phyloP scores from a whole-genome alignment of 2,888 invertebrate species.

The Cosmorhoe ocellata region DNA sequence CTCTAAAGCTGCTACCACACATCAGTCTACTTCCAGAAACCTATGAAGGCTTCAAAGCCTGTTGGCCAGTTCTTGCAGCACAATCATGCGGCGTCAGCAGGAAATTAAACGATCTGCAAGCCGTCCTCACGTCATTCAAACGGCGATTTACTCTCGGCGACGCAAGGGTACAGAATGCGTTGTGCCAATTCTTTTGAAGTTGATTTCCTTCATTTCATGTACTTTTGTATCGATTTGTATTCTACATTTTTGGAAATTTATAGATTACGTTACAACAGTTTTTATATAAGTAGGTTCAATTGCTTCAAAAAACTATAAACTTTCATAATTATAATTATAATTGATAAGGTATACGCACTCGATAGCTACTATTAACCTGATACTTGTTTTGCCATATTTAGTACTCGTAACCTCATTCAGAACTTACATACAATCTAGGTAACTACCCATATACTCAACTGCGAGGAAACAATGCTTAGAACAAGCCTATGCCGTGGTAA shows the following conservation, averaged over 20 bases:
- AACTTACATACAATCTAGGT: neutral
- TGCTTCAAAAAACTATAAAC: too few species aligned
- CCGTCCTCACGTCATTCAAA: constrained; percentile 63
- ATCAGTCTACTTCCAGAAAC: constrained; percentile 1
- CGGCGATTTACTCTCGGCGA: constrained; percentile 34
- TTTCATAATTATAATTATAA: too few species aligned
- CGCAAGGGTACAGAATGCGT: constrained; percentile 8
- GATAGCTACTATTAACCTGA: too few species aligned
- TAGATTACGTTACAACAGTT: too few species aligned
- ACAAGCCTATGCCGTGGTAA: constrained; percentile 44
- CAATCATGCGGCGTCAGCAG: constrained; percentile 70
- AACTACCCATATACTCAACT: neutral
- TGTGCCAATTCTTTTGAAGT: constrained; percentile 23
- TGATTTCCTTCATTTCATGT: neutral
- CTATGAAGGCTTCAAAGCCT: constrained; percentile 29
- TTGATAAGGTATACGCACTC: too few species aligned
- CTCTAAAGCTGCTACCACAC: neutral
- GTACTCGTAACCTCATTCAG: too few species aligned
- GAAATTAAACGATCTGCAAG: constrained; percentile 71
- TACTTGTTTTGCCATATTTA: too few species aligned
- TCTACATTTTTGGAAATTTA: too few species aligned
- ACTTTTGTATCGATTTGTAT: neutral
- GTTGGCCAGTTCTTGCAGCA: constrained; percentile 44
- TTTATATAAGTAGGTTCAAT: too few species aligned
- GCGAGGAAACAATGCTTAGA: neutral